Conservation (phyloP, 2,113 vertebrate genomes). For the Tupaia chinensis region DNA sequence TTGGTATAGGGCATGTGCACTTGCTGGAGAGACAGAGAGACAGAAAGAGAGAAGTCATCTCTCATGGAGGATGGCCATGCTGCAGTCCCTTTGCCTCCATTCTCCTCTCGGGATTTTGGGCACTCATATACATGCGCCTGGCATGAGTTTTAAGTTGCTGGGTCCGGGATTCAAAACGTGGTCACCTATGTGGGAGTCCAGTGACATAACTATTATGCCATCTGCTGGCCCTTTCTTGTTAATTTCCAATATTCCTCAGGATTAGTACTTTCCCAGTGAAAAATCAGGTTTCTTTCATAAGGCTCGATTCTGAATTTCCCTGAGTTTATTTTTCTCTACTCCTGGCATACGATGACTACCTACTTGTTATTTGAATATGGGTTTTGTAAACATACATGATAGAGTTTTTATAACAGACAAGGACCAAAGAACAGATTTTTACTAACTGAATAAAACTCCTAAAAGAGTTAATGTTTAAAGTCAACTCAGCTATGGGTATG, state of each 20-base stretch:
- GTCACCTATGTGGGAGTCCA: no score
- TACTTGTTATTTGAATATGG: slow-evolving; percentile 31
- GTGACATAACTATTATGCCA: no score
- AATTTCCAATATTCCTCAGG: slow-evolving; percentile 4
- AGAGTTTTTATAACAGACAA: neutral
- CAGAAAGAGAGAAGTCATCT: no score
- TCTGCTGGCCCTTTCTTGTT: slow-evolving; percentile 14
- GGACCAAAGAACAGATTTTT: neutral
- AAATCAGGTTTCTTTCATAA: slow-evolving; percentile 28
- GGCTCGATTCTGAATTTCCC: neutral
- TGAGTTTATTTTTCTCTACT: neutral
- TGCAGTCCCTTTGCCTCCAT: no score
- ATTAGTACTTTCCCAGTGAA: neutral
- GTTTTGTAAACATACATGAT: slow-evolving; percentile 24
- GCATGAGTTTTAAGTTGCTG: no score
- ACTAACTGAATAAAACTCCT: neutral
- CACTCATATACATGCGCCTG: no score
- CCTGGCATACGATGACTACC: neutral
- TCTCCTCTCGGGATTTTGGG: no score
- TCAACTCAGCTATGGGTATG: neutral
- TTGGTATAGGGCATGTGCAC: no score
- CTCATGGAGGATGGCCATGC: no score
- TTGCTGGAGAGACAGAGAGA: no score
- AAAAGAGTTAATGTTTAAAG: neutral
- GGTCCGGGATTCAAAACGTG: no score